phyloP scores from a whole-genome alignment of 2,797 vertebrate species.

The Gallirallus australis region DNA sequence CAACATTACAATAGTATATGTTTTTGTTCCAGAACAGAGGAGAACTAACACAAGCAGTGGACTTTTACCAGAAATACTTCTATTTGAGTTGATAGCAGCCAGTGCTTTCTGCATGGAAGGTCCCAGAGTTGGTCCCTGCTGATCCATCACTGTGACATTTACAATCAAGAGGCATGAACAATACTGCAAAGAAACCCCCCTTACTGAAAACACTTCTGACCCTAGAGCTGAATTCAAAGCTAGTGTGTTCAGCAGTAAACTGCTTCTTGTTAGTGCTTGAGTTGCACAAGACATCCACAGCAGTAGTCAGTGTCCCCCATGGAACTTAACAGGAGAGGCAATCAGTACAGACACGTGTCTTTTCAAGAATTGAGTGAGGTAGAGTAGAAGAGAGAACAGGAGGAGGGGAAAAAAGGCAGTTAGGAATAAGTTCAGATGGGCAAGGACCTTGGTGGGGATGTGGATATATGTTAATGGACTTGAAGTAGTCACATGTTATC shows the following conservation, averaged over 20 bases:
- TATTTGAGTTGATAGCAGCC: neutral
- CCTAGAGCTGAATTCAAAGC: neutral
- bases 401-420: neutral
- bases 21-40: neutral
- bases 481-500: neutral
- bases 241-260: neutral
- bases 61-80: neutral
- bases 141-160: neutral
- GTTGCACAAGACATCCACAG: fast-evolving
- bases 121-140: neutral
- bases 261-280: neutral
- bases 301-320: neutral
- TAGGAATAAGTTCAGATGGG: neutral
- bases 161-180: neutral
- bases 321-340: neutral
- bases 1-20: neutral
- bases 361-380: neutral
- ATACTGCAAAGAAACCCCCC: neutral
- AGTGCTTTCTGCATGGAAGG: neutral
- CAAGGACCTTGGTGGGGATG: neutral
- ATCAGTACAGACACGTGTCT: neutral
- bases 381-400: neutral
- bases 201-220: neutral
- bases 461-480: neutral
- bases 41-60: neutral